phyloP scores from a whole-genome alignment of 2,113 vertebrate genomes.

The Cochlearius cochlearius region DNA sequence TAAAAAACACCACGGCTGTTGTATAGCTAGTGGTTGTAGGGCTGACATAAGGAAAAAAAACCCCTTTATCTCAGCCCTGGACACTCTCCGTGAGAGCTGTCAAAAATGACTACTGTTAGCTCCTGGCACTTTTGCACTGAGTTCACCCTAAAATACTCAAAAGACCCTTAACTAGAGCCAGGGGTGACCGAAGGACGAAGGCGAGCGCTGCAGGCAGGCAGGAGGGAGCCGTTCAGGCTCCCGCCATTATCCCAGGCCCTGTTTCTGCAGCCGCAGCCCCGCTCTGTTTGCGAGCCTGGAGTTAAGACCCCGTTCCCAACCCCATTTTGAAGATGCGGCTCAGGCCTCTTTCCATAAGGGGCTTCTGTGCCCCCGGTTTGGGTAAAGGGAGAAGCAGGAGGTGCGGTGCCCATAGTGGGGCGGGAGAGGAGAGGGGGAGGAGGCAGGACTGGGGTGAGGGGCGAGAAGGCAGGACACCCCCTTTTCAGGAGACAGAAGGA shows the following conservation, averaged over 20 bases:
- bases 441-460: background rate
- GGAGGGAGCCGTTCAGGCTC: background rate
- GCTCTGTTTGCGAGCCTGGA: background rate
- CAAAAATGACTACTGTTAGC: background rate
- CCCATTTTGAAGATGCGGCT: background rate
- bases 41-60: background rate
- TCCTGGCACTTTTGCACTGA: background rate
- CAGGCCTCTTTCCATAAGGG: background rate
- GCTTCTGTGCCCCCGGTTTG: fast-evolving
- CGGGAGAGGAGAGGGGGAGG: background rate
- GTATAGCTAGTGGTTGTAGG: background rate
- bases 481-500: background rate
- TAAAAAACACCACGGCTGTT: background rate
- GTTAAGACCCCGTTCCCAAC: background rate
- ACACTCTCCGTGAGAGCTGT: background rate
- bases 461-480: background rate
- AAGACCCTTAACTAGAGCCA: background rate
- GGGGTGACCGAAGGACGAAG: background rate
- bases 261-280: background rate
- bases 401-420: fast-evolving
- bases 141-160: background rate
- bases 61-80: background rate
- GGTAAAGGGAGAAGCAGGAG: background rate
- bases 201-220: background rate
- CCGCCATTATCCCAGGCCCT: background rate